These are phyloP conservation scores for Brienomyrus longianalis DNA, from an alignment of 2,113 vertebrate species.

Conservation along the genomic window DNA sequence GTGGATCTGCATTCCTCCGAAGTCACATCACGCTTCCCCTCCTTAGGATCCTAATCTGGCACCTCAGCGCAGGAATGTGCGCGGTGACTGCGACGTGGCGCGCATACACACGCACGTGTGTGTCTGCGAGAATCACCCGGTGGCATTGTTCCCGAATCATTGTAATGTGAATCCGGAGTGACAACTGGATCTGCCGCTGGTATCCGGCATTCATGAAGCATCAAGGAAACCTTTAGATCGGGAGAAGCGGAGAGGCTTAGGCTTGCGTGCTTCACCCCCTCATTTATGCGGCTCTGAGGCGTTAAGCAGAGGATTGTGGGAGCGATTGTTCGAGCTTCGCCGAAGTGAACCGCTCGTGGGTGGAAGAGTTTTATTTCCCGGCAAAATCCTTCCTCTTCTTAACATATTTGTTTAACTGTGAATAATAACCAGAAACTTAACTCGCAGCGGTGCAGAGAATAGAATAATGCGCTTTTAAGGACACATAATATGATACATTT, in stretches of 20 bases:
- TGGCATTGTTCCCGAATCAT: conserved; percentile 73
- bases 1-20: not conserved
- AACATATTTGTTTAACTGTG: conserved; percentile 53
- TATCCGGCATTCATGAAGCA: conserved; percentile 68
- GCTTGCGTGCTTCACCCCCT: conserved; percentile 72
- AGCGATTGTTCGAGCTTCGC: conserved; percentile 67
- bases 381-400: conserved; percentile 60
- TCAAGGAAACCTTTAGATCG: conserved; percentile 71
- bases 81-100: conserved; percentile 56
- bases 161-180: conserved; percentile 78
- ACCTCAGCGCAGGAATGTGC: conserved; percentile 60
- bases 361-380: conserved; percentile 64
- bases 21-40: conserved; percentile 63
- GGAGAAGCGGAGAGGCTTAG: conserved; percentile 73
- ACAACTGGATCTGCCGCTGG: conserved; percentile 64
- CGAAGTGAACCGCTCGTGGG: conserved; percentile 61
- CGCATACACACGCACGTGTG: conserved; percentile 61
- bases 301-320: conserved; percentile 77
- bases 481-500: conserved; percentile 71
- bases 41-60: conserved; percentile 68
- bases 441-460: conserved; percentile 61
- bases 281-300: conserved; percentile 74
- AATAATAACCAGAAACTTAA: conserved; percentile 73
- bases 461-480: conserved; percentile 73
- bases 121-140: conserved; percentile 61